phyloP scores from a whole-genome alignment of 2,797 vertebrate genomes.

The Squalus acanthias region DNA sequence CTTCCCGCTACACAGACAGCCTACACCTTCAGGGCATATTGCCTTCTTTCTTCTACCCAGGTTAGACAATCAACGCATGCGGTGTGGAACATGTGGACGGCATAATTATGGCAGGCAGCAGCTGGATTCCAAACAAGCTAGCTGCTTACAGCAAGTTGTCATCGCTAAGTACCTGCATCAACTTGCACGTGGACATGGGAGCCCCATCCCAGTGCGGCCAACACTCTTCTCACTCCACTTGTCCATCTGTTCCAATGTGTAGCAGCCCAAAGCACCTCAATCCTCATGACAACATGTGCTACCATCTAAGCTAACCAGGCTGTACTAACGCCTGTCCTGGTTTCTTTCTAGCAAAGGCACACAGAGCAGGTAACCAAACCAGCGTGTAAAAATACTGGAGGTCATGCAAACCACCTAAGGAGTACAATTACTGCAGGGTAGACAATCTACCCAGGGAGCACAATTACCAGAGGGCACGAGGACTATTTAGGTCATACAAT shows the following conservation, averaged over 20 bases:
- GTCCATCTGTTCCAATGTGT: not conserved
- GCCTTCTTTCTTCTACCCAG: not conserved
- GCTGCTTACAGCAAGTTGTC: not conserved
- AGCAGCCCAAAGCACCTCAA: not conserved
- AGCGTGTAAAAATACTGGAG: not conserved
- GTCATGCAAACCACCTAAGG: not conserved
- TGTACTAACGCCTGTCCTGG: not conserved
- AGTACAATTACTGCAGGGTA: not conserved
- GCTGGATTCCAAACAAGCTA: not conserved
- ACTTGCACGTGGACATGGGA: not conserved
- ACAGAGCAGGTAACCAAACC: not conserved
- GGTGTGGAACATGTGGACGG: not conserved
- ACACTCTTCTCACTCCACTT: not conserved
- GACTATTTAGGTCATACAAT: not conserved
- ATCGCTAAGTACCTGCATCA: not conserved
- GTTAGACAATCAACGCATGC: not conserved
- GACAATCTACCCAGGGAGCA: not conserved
- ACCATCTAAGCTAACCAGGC: not conserved
- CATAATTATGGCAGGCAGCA: not conserved
- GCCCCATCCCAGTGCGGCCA: not conserved
- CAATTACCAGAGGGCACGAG: not conserved
- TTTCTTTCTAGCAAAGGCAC: not conserved
- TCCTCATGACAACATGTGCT: not conserved
- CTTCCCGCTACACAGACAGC: too few species aligned
- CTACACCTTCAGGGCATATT: not conserved